Evolutionary conservation across 2,113 vertebrate species (phyloP), one percentile per base, ranked within the genome.

Genomic region (Catharus fuscescens): DNA sequence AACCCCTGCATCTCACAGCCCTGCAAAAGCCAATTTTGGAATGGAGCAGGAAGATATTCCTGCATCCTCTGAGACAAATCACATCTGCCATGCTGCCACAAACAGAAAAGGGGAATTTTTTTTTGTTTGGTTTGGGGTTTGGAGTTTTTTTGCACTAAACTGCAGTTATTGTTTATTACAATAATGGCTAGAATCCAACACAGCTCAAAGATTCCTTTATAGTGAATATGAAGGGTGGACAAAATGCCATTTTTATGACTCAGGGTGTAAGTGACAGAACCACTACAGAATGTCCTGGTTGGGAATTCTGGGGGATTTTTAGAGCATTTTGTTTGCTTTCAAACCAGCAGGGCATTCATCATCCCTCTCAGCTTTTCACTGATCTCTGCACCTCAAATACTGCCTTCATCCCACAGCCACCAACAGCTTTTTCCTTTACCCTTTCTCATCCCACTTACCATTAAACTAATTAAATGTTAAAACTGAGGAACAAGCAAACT

Each of bases 271-370:
- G 12, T 2, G 3, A 82, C 64, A 77, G 69, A 84, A 44, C 29
- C 3, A 2, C 74, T 48, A 15, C 5, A 74, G 23, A 62, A 66
- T 19, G 9, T 67, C 45, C 4, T 74, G 60, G 15, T 19, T 62
- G 42, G 56, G 32, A 60, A 32, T 89, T 86, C 20, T 0, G 12
- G 40, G 67, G 40, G 0, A 0, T 6, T 21, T 54, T 62, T 11
- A 15, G 26, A 9, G 8, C 5, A 76, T 42, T 62, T 86, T 42
- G 1, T 14, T 91, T 76, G 29, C 17, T 61, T 76, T 78, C 61
- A 88, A 74, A 44, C 18, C 53, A 72, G 34, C 2, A 9, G 21
- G 24, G 29, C 18, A 50, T 34, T 25, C 15, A 88, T 14, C 25
- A 88, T 14, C 25, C 25, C 10, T 19, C 18, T 4, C 13, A 7